These are phyloP conservation scores for Acleris sparsana DNA, from an alignment of 2,888 invertebrate species.

Conservation along the genomic window DNA sequence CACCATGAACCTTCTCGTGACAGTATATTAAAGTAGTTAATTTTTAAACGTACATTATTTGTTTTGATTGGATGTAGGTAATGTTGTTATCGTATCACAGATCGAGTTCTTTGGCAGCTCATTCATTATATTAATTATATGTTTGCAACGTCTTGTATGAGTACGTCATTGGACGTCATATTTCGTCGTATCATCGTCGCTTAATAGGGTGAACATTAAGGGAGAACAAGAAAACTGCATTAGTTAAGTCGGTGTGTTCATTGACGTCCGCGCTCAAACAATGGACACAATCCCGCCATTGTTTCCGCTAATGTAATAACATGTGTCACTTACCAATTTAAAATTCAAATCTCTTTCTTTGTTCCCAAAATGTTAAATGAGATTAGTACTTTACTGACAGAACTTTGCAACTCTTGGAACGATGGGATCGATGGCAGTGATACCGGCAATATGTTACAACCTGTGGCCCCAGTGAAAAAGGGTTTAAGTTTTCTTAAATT, in stretches of 20 bases:
- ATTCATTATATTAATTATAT: too few species aligned
- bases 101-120: too few species aligned
- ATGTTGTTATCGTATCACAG: too few species aligned
- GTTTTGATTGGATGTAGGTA: too few species aligned
- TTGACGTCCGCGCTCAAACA: constrained; percentile 21
- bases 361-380: constrained; percentile 38
- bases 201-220: constrained; percentile 14
- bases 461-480: too few species aligned
- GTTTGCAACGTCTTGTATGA: neutral
- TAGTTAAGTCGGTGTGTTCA: constrained; percentile 28
- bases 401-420: constrained; percentile 5
- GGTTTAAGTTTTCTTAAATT: too few species aligned
- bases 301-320: constrained; percentile 47
- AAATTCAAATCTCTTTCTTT: constrained; percentile 64
- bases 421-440: constrained; percentile 12
- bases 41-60: too few species aligned
- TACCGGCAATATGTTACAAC: constrained; percentile 16
- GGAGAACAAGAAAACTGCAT: constrained; percentile 35
- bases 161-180: constrained; percentile 14
- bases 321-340: constrained; percentile 68
- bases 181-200: constrained; percentile 24
- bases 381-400: constrained; percentile 38
- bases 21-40: too few species aligned
- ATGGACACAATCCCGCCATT: constrained; percentile 28
- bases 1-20: too few species aligned